Percentiles rank a stretch among this genome's conserved stretches.
Conservation (phyloP, 1,140 invertebrate species). For the Rhagoletis zephyria region DNA sequence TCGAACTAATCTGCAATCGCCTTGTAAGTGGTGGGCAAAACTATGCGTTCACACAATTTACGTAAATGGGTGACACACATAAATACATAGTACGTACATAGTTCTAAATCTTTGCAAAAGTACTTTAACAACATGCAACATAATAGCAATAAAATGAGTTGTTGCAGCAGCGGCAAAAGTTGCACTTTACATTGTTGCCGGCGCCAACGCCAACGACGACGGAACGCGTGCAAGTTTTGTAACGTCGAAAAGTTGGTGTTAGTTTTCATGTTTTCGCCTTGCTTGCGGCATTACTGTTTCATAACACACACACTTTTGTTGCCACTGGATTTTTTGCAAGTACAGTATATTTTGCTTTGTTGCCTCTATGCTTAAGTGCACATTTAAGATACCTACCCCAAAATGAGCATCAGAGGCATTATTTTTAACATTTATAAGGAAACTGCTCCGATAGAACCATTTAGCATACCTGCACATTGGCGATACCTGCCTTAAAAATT, state of each 20-base stretch:
- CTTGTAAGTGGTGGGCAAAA: no score
- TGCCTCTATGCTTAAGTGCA: no score
- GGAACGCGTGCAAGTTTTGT: not conserved
- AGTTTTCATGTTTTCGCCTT: constrained; percentile 47
- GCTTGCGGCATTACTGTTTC: constrained; percentile 19
- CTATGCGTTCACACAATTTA: not conserved
- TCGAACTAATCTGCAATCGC: no score
- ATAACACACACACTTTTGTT: not conserved
- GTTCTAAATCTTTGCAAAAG: constrained; percentile 15
- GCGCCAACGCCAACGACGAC: not conserved
- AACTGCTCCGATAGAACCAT: no score
- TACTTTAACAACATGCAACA: not conserved
- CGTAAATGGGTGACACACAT: not conserved
- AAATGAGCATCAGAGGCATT: no score
- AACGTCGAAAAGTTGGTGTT: constrained; percentile 51
- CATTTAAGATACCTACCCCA: no score
- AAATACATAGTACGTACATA: not conserved
- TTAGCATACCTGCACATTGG: no score
- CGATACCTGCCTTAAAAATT: no score
- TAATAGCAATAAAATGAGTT: constrained; percentile 12
- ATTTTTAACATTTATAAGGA: no score
- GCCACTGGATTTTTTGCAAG: not conserved
- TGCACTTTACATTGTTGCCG: not conserved
- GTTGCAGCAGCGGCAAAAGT: not conserved
- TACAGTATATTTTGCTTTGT: no score